These are phyloP conservation scores for Aphrocallistes beatrix DNA, from an alignment of 37 sponge, comb jelly and placozoan genomes.

Conservation along the genomic window DNA sequence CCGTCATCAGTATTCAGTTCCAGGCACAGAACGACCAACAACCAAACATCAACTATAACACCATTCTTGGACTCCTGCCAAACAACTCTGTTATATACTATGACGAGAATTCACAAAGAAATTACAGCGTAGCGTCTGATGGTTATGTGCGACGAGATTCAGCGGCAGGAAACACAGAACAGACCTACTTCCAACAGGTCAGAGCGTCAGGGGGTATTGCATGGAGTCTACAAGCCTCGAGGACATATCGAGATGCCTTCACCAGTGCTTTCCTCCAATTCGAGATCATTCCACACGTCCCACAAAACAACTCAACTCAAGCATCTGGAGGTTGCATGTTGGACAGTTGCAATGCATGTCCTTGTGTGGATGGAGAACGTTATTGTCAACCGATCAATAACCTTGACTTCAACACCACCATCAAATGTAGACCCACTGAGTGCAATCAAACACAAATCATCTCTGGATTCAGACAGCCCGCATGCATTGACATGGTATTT, in stretches of 20 bases:
- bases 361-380: background rate
- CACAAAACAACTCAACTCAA: background rate
- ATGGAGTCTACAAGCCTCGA: background rate
- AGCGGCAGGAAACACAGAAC: constrained; percentile 9
- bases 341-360: background rate
- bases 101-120: background rate
- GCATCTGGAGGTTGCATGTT: background rate
- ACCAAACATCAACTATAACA: constrained; percentile 19
- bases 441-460: background rate
- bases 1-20: background rate
- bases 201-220: background rate
- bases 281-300: background rate
- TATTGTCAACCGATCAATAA: background rate
- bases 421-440: background rate
- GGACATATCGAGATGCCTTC: background rate
- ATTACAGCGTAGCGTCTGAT: background rate
- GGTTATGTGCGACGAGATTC: background rate
- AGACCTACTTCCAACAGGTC: background rate
- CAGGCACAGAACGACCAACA: constrained; percentile 8
- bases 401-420: background rate
- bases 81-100: background rate
- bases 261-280: background rate
- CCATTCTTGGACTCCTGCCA: background rate
- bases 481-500: constrained; percentile 5
- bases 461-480: constrained; percentile 13